Percentiles rank a stretch among this genome's conserved stretches.
Conservation (phyloP, 2,888 invertebrate species). For the Rotaria socialis region DNA sequence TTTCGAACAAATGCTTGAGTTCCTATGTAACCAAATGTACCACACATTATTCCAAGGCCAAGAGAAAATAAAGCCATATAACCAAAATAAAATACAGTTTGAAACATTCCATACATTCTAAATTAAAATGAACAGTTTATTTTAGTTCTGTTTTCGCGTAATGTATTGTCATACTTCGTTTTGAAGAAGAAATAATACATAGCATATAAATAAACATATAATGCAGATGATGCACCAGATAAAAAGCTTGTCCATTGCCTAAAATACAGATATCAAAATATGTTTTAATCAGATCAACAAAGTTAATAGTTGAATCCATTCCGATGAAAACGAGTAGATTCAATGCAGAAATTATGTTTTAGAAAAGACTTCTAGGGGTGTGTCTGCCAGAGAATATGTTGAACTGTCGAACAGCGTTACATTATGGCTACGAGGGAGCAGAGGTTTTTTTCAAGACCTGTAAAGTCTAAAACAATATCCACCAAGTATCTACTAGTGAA, state of each 20-base stretch:
- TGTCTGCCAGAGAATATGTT: too few species aligned
- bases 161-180: constrained; percentile 72
- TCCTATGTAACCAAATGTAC: constrained; percentile 77
- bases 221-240: constrained; percentile 89
- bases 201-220: constrained; percentile 95
- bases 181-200: constrained; percentile 99
- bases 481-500: too few species aligned
- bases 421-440: too few species aligned
- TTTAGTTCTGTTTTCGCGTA: neutral
- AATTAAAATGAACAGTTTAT: constrained; percentile 53
- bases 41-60: constrained; percentile 91
- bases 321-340: too few species aligned
- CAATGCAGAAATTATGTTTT: too few species aligned
- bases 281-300: neutral
- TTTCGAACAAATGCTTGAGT: constrained; percentile 94
- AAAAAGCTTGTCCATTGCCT: constrained; percentile 97
- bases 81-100: constrained; percentile 97
- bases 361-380: too few species aligned
- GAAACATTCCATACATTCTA: constrained; percentile 98
- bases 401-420: too few species aligned
- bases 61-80: constrained; percentile 98
- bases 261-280: constrained; percentile 48
- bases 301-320: too few species aligned
- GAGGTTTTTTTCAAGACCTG: too few species aligned
- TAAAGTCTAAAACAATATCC: too few species aligned